Base-by-base conservation (phyloP, 2,113 vertebrate genomes). In the Furnarius figulus region DNA sequence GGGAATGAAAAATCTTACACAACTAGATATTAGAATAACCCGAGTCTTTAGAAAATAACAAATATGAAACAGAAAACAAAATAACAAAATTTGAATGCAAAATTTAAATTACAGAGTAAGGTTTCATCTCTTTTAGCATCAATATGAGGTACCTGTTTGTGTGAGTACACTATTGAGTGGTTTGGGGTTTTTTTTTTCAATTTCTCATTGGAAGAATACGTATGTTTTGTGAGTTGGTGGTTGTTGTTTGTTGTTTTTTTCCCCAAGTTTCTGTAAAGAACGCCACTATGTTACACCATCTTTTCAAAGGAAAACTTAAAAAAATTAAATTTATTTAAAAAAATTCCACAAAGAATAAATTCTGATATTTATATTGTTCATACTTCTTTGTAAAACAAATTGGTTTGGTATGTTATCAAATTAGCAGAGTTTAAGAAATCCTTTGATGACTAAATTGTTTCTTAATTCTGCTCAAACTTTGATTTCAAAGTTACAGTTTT, bases 271-370 rank as follows among this genome's bases (percentile, higher is more conserved):
- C 28, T 58, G 8, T 56, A 63, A 65, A 52, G 24, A 33, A 59
- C 2, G 47, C 2, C 8, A 37, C 4, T 16, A 24, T 22, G 5
- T 19, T 50, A 42, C 28, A 47, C 4, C 2, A 14, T 17, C 8
- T 24, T 37, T 66, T 65, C 12, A 59, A 85, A 81, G 3, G 4
- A 37, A 71, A 71, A 70, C 12, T 13, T 61, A 8, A 63, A 68
- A 82, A 0, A 21, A 5, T 44, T 5, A 4, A 16, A n/a, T 52
- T 70, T 50, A 16, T 53, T 78, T 33, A 8, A 4, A 42, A 87
- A 80, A 47, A 5, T 3, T 16, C 5, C 2, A 15, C 5, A 50
- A 67, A 12, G 0, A 37, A 74, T 42, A 49, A 39, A 27, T 47
- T 72, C 10, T 46, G 5, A 7, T 19, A 16, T 35, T 58, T 63